Base-by-base conservation (phyloP, 2,888 invertebrate genomes). In the Altica lythri region DNA sequence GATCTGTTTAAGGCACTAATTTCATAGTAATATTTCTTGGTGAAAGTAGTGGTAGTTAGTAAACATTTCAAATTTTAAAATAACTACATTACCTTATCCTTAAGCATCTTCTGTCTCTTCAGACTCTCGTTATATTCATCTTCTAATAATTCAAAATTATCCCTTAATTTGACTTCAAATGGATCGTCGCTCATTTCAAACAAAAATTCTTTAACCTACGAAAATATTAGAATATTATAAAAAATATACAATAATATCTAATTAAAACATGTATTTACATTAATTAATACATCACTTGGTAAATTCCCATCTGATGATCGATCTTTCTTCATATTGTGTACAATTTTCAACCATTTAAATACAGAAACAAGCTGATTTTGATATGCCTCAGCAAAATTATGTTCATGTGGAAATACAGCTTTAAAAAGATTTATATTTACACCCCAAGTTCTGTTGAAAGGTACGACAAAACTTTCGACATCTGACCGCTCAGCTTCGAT, bases 111-210 rank as follows among this genome's bases (percentile, higher is more conserved):
- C 57, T 90, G 84, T 13, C 98, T 81, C 72, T 95, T 95, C 67
- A 93, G 82, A 70, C 92, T 92, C 74, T 99, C 98, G 66, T 90
- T 88, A 69, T 93, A 94, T 74, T 99, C 98, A 69, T 99, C 98
- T 69, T 94, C 93, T 38, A 96, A 75, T 0, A 98, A 79, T 72
- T 96, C 96, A 74, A 94, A 97, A 75, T 97, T 98, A 67, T 97
- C 95, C 0, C 96, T 84, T 4, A 99, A 79, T 70, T 92, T 93
- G 2, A 97, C 95, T 78, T 99, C 99, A 72, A 99, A 98, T 0
- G 97, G 97, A 82, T 99, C 98, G 72, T 99, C 99, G 62, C 90
- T 90, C 78, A 99, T 86, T 79, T 97, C 95, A 65, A 99, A 85
- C 1, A 90, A 75, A 69, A 95, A 88, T 69, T 91, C 90, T 77